These are phyloP conservation scores for Cataglyphis hispanica DNA, from an alignment of 1,140 invertebrate genomes.

Conservation along the genomic window DNA sequence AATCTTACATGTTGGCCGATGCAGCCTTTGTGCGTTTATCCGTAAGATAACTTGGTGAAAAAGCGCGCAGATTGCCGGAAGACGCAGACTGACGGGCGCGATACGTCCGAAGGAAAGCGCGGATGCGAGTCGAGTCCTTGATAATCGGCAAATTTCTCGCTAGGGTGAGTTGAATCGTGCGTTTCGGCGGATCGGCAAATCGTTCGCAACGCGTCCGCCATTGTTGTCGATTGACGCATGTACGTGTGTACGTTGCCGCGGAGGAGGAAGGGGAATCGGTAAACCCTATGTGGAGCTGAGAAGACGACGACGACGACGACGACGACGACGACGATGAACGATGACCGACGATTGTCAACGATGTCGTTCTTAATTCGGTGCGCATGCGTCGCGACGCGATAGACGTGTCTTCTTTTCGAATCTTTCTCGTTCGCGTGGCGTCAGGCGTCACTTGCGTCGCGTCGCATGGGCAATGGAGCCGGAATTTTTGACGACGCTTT, in stretches of 20 bases:
- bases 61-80: not conserved
- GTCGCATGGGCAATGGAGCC: too few relatives aligned
- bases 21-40: slow-evolving; percentile 78
- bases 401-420: slow-evolving; percentile 68
- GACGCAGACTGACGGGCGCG: not conserved
- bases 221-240: slow-evolving; percentile 81
- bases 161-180: slow-evolving; percentile 67
- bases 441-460: too few relatives aligned
- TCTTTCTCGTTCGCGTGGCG: slow-evolving; percentile 36
- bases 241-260: not conserved
- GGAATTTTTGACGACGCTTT: too few relatives aligned
- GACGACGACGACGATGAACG: slow-evolving; percentile 55
- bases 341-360: too few relatives aligned
- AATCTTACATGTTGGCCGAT: slow-evolving; percentile 84
- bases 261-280: not conserved
- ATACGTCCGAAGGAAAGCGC: slow-evolving; percentile 14
- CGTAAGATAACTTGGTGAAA: slow-evolving; percentile 70
- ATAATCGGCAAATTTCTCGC: slow-evolving; percentile 28
- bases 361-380: slow-evolving; percentile 74
- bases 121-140: slow-evolving; percentile 48
- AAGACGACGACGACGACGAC: slow-evolving; percentile 38
- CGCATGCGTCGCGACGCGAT: slow-evolving; percentile 61
- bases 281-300: too few relatives aligned
- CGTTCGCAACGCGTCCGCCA: slow-evolving; percentile 81
- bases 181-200: slow-evolving; percentile 73